Base-by-base conservation (phyloP, 2,888 invertebrate genomes). In the Rhagium mordax region DNA sequence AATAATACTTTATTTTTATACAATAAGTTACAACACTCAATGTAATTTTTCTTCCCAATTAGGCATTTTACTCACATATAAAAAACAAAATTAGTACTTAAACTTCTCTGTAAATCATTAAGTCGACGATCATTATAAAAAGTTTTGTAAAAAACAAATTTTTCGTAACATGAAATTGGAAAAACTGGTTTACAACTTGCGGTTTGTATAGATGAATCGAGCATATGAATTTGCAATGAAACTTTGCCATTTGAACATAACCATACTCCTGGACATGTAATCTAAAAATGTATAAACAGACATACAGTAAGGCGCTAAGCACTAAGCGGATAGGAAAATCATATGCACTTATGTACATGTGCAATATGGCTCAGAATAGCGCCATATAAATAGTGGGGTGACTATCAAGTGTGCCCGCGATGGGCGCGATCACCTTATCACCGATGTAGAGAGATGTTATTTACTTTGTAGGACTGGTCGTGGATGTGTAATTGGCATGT, bases 251-350 rank as follows among this genome's bases (percentile, higher is more conserved):
- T 93, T 75, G 94, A 93, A 83, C 94, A 94, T 29, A 96, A 88
- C 94, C 95, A 95, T 13, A 95, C 95, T 33, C 96, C 96, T n/a
- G 95, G 95, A 86, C 95, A 95, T 70, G 94, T 92, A 27, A 95
- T 91, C 94, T 94, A 61, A 47, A 74, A 71, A 3, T 41, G 41
- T 13, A 5, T 13, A 5, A 27, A 47, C 5, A 49, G 18, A 49
- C n/a, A n/a, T n/a, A n/a, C n/a, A n/a, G n/a, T n/a, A n/a, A n/a
- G n/a, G n/a, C n/a, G n/a, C n/a, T n/a, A n/a, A n/a, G n/a, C n/a
- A n/a, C n/a, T n/a, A n/a, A n/a, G n/a, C n/a, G n/a, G n/a, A n/a
- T n/a, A n/a, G n/a, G n/a, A n/a, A n/a, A n/a, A n/a, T n/a, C n/a
- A n/a, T n/a, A n/a, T n/a, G n/a, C n/a, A n/a, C n/a, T n/a, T n/a